Base-by-base conservation (phyloP, 2,888 invertebrate genomes). In the Ligdia adustata region DNA sequence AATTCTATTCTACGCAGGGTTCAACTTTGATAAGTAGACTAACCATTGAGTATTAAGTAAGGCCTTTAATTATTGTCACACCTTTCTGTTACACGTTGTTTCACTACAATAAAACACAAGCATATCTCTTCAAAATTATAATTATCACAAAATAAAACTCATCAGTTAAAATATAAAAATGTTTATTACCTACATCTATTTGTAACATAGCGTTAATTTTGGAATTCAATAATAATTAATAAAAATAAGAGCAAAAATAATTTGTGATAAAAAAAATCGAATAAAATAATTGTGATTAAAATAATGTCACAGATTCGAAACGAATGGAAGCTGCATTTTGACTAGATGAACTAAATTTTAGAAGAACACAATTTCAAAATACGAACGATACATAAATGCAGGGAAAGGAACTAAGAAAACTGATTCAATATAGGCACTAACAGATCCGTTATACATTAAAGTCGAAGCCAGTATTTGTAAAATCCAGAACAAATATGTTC, bases 331-430 rank as follows among this genome's bases (percentile, higher is more conserved):
- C 71, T 70, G 66, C 62, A 66, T 60, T 56, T 69, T 86, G 86
- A 87, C 87, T 87, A 87, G 87, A 22, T n/a, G 16, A 87, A 77
- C 74, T 81, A 77, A 72, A 62, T 62, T 72, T 74, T 66, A 47
- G 55, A 72, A 73, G 65, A 70, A 72, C 61, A 68, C 53, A 66
- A 48, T 59, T 59, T 57, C 32, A 57, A 63, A 48, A 52, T 38
- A 51, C 42, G 48, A 50, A 57, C 42, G 31, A n/a, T n/a, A 49
- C 38, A 62, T 82, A 85, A 85, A 85, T 86, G 85, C 85, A 75
- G 49, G 47, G 41, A 61, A 73, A 81, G 83, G 81, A 85, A 81
- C 82, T 75, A 68, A 69, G 42, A 57, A 26, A 62, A 64, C 60
- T 57, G 32, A 59, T n/a, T n/a, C n/a, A n/a, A n/a, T n/a, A n/a